phyloP scores from a whole-genome alignment of 2,113 vertebrate species.

The Lontra canadensis region DNA sequence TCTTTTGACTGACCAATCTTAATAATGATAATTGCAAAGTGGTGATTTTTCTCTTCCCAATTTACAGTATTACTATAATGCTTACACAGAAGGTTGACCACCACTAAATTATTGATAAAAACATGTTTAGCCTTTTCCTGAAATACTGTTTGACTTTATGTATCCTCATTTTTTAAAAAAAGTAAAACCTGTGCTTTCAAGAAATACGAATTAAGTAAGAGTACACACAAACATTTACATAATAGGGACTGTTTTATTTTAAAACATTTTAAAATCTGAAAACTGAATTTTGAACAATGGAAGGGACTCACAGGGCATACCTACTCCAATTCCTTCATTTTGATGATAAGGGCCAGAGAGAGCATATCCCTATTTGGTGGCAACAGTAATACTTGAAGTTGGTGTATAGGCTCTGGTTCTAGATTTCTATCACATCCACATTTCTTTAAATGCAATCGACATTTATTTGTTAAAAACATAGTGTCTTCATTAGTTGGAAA shows the following conservation, averaged over 20 bases:
- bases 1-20: background rate
- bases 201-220: background rate
- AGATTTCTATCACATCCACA: background rate
- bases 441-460: background rate
- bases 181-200: background rate
- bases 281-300: background rate
- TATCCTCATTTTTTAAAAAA: background rate
- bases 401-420: background rate
- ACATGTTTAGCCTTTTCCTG: background rate
- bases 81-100: background rate
- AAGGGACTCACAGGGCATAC: background rate
- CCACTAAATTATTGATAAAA: background rate
- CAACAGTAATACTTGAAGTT: background rate
- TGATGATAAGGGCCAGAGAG: background rate
- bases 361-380: background rate
- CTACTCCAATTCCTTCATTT: background rate
- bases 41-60: background rate
- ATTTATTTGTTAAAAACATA: conserved; percentile 1
- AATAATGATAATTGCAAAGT: background rate
- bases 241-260: background rate
- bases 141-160: background rate
- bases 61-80: background rate
- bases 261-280: background rate
- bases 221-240: background rate
- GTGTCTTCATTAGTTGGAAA: background rate